phyloP scores from a whole-genome alignment of 2,113 vertebrate species.

The Antennarius striatus region DNA sequence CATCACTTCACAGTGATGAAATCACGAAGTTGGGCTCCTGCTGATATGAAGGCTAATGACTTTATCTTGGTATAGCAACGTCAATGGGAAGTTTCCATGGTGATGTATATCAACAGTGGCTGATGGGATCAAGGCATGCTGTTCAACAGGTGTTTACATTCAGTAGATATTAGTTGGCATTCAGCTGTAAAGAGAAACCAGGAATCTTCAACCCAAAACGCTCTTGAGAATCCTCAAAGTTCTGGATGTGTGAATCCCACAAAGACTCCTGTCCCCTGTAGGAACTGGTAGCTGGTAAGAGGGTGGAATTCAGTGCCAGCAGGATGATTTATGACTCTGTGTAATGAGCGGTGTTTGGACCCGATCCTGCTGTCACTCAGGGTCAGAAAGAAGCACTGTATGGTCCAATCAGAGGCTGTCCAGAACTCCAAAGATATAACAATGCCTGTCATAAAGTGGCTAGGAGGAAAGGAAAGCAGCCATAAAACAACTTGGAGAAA shows the following conservation, averaged over 20 bases:
- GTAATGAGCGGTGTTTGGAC: constrained; percentile 95
- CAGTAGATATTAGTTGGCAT: constrained; percentile 37
- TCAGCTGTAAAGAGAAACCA: constrained; percentile 38
- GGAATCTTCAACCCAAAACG: constrained; percentile 71
- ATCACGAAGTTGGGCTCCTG: constrained; percentile 35
- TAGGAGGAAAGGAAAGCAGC: constrained; percentile 83
- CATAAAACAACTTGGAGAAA: constrained; percentile 86
- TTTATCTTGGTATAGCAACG: constrained; percentile 45
- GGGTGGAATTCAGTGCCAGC: constrained; percentile 87
- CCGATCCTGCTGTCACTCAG: constrained; percentile 93
- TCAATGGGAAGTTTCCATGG: constrained; percentile 49
- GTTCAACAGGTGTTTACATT: constrained; percentile 66
- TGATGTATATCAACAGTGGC: constrained; percentile 28
- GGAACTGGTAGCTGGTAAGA: constrained; percentile 86
- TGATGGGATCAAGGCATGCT: constrained; percentile 46
- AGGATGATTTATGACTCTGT: constrained; percentile 98
- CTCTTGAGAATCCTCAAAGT: constrained; percentile 64
- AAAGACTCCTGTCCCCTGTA: constrained; percentile 89
- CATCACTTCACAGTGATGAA: constrained; percentile 46
- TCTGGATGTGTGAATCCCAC: constrained; percentile 78
- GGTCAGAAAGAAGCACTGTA: constrained; percentile 82
- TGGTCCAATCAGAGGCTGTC: constrained; percentile 88
- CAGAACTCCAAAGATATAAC: constrained; percentile 87
- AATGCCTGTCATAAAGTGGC: constrained; percentile 96
- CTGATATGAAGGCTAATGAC: constrained; percentile 48